Percentiles rank a stretch among this genome's conserved stretches.
Evolutionary conservation across 30 jellyfish, hydroid and myxozoan species (phyloP).

Genomic region (Catostylus mosaicus): DNA sequence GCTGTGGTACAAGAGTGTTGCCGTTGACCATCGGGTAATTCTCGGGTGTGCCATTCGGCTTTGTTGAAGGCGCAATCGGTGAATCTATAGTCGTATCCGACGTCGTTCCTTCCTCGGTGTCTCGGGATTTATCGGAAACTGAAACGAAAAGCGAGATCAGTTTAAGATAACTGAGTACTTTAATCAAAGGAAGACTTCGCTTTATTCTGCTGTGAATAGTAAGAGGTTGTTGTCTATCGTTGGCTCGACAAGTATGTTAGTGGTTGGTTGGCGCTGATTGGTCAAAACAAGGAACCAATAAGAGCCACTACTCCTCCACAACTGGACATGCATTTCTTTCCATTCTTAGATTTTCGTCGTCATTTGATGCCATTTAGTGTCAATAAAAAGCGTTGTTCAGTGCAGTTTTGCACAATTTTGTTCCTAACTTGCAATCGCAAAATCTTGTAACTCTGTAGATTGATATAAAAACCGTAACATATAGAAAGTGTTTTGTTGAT

Average conservation of each 20-base stretch:
- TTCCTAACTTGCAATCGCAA: too few species aligned
- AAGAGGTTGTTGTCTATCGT: too few species aligned
- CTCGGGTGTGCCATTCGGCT: neutral
- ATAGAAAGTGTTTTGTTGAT: too few species aligned
- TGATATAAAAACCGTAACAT: too few species aligned
- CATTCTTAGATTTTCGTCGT: neutral
- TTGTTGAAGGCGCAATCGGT: neutral
- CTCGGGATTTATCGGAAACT: conserved; percentile 54
- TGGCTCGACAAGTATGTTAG: too few species aligned
- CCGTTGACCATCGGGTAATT: conserved; percentile 5
- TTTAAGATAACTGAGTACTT: too few species aligned
- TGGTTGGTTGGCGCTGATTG: too few species aligned
- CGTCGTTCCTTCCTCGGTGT: conserved; percentile 49
- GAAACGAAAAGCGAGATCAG: neutral
- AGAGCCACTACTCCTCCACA: neutral
- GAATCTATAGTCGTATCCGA: conserved; percentile 68
- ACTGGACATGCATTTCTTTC: neutral
- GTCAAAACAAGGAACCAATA: neutral
- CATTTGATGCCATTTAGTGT: neutral
- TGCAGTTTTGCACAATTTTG: too few species aligned
- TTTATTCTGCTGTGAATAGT: too few species aligned
- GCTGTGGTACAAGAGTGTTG: neutral
- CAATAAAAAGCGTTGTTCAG: too few species aligned
- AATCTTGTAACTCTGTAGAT: too few species aligned
- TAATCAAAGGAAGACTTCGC: too few species aligned